Evolutionary conservation across 2,113 vertebrate genomes (phyloP), one percentile per base, ranked within the genome.

Genomic region (Carassius gibelio): DNA sequence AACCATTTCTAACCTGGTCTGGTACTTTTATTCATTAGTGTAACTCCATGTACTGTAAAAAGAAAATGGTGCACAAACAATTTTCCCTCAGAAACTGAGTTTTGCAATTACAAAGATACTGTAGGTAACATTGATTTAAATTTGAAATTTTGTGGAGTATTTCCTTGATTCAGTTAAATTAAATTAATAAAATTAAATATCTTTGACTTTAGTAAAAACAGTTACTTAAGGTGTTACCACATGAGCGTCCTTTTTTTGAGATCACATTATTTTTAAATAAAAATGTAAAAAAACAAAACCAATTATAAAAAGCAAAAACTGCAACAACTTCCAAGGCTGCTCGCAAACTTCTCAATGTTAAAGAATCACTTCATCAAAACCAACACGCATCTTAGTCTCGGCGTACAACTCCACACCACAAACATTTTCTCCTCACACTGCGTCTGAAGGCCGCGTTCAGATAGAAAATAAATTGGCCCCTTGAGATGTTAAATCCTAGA

Each of bases 391-490:
- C 30, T 59, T 59, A 42, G 76, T 78, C 76, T 59, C 8, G 3
- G 15, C 34, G 19, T 14, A 61, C 76, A 10, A 21, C 52, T 14
- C 30, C 55, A 78, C 55, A 10, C 6, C 10, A 26, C 6, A 62
- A 13, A 62, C 1, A 61, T 52, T 11, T 61, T 4, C 34, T 79
- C 55, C 19, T 8, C 55, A 34, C 1, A 66, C 26, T 69, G 9
- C 3, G 9, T 9, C 15, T 38, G 68, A 19, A 71, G 8, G 55
- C 55, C 7, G 17, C 5, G 5, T 36, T 21, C 17, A 71, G 0
- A 75, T 52, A 85, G 91, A 91, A 92, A 91, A 88, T 90, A 84
- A 87, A 88, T 90, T 91, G 93, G 82, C 82, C 77, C 64, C 57
- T 45, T 68, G 45, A 72, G 57, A 42, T 71, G 36, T 74, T 87